A percentile compares a stretch with the other conserved stretches of the same genome.
phyloP scores from a whole-genome alignment of 2,888 invertebrate species.

The Leucophora obtusa region DNA sequence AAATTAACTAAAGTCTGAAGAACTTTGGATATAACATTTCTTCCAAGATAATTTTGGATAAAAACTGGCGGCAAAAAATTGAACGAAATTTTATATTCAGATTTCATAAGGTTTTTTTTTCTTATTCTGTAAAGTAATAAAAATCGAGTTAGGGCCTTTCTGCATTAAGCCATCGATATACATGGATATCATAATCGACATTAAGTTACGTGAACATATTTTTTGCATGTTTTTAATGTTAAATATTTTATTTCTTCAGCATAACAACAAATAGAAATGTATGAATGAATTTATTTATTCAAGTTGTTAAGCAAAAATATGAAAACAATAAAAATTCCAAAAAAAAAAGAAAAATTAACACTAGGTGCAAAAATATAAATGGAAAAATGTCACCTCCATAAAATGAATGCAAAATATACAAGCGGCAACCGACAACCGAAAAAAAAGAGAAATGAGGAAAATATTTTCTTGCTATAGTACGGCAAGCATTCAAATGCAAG shows the following conservation, averaged over 20 bases:
- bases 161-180: too few relatives aligned
- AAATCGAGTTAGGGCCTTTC: too few relatives aligned
- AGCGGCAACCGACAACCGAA: not conserved
- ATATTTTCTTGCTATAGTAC: not conserved
- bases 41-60: too few relatives aligned
- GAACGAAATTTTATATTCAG: too few relatives aligned
- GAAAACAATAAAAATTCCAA: conserved; percentile 8
- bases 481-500: not conserved
- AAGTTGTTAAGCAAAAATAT: conserved; percentile 22
- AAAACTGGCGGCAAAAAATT: too few relatives aligned
- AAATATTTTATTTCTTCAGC: not conserved
- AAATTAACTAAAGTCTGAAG: too few relatives aligned
- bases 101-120: too few relatives aligned
- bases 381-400: conserved; percentile 51
- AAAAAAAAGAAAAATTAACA: conserved; percentile 10
- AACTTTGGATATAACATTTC: too few relatives aligned
- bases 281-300: conserved; percentile 35
- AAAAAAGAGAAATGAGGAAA: conserved; percentile 23
- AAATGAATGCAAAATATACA: conserved; percentile 27
- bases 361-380: conserved; percentile 20
- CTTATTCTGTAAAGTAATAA: too few relatives aligned
- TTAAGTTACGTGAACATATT: conserved; percentile 53
- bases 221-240: not conserved
- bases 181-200: conserved; percentile 35
- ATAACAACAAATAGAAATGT: conserved; percentile 12